phyloP scores from a whole-genome alignment of 2,888 invertebrate genomes.

The Enchytraeus crypticus region DNA sequence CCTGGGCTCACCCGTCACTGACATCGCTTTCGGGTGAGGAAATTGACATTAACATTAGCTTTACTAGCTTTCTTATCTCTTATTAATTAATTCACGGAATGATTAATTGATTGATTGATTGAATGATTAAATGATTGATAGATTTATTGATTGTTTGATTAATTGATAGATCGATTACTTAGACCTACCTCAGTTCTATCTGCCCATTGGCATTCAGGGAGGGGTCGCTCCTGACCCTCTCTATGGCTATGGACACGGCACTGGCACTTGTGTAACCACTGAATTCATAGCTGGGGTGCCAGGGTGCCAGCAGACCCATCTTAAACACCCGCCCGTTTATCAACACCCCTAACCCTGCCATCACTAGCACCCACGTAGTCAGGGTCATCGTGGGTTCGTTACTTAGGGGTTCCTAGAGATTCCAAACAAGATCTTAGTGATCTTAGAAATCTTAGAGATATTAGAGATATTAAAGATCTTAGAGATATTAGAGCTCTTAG shows the following conservation, averaged over 20 bases:
- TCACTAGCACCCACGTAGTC: neutral
- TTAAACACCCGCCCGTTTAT: conserved; percentile 9
- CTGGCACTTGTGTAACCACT: conserved; percentile 20
- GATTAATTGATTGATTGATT: too few relatives aligned
- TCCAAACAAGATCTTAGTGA: too few relatives aligned
- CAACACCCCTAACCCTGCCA: neutral
- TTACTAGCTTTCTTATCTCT: too few relatives aligned
- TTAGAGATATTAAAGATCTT: too few relatives aligned
- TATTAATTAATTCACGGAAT: too few relatives aligned
- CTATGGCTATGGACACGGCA: conserved; percentile 21
- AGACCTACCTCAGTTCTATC: conserved; percentile 17
- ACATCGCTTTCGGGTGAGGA: too few relatives aligned
- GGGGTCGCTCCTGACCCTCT: conserved; percentile 10
- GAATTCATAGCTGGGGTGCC: conserved; percentile 15
- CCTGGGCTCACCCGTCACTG: too few relatives aligned
- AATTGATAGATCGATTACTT: too few relatives aligned
- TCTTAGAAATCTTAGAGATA: too few relatives aligned
- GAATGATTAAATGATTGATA: neutral
- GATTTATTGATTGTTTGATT: neutral
- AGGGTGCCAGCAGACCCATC: conserved; percentile 19
- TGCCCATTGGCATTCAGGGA: conserved; percentile 8
- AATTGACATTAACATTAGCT: too few relatives aligned
- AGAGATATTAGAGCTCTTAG: too few relatives aligned
- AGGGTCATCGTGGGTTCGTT: neutral
- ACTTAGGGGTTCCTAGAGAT: too few relatives aligned